Conservation (phyloP, 2,113 vertebrate genomes). For the Dasyornis broadbenti region DNA sequence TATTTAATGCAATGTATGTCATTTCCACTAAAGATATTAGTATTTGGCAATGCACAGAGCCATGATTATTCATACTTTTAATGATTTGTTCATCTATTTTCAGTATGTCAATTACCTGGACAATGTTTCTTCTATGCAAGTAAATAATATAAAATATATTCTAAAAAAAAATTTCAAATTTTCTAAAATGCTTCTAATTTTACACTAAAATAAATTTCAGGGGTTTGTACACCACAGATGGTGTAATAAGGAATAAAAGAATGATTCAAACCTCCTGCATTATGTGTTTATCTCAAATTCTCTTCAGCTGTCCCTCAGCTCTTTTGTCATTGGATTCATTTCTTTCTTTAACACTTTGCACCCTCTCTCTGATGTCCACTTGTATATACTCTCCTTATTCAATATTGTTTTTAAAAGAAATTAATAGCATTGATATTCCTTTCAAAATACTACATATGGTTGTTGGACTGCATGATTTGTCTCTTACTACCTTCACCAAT, state of each 20-base stretch:
- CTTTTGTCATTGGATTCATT: background rate
- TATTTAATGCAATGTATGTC: background rate
- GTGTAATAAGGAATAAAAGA: background rate
- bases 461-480: background rate
- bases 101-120: background rate
- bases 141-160: background rate
- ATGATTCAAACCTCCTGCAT: background rate
- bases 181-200: background rate
- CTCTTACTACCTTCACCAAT: background rate
- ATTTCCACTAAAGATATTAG: background rate
- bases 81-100: background rate
- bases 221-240: background rate
- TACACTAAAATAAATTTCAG: background rate
- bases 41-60: background rate
- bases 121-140: background rate
- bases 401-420: background rate
- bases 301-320: background rate
- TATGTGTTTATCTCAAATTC: background rate
- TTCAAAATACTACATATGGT: background rate
- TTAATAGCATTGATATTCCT: background rate
- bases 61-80: background rate
- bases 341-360: rapidly evolving
- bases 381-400: background rate
- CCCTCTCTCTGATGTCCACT: background rate
- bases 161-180: background rate